phyloP scores from a whole-genome alignment of 2,113 vertebrate genomes.

The Phrynosoma platyrhinos region DNA sequence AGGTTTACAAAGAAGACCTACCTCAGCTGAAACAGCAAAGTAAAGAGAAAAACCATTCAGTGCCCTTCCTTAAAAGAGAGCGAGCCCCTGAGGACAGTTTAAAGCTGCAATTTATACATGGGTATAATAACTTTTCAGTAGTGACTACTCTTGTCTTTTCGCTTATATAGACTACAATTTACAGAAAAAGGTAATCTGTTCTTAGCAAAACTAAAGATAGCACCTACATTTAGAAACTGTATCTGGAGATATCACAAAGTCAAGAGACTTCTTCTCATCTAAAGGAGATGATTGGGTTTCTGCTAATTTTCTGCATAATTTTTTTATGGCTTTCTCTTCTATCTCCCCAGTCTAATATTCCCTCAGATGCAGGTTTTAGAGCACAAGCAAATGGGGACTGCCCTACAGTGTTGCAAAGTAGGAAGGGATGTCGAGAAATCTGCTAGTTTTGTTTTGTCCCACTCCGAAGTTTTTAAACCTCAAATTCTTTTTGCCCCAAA shows the following conservation, averaged over 20 bases:
- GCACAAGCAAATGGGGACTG: background rate
- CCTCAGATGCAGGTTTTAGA: background rate
- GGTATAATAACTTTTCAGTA: slow-evolving; percentile 77
- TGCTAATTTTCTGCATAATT: too few species aligned
- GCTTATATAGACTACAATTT: slow-evolving; percentile 15
- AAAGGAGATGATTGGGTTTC: background rate
- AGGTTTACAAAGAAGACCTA: slow-evolving; percentile 99
- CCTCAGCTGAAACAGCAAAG: slow-evolving; percentile 93
- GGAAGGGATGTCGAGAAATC: background rate
- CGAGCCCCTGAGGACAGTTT: slow-evolving; percentile 92
- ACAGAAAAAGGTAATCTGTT: background rate
- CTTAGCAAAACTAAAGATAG: slow-evolving; percentile 8
- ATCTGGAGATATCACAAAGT: background rate
- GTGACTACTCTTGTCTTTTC: slow-evolving; percentile 4
- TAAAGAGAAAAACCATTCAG: slow-evolving; percentile 88
- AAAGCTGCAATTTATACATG: slow-evolving; percentile 94
- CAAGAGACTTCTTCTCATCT: background rate
- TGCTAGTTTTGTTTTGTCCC: background rate
- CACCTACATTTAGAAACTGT: background rate
- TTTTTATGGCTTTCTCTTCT: background rate
- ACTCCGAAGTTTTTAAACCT: too few species aligned
- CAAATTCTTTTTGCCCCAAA: too few species aligned
- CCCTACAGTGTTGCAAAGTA: background rate
- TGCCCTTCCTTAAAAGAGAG: slow-evolving; percentile 91
- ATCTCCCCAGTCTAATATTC: background rate